Percentiles rank a stretch among this genome's conserved stretches.
These are phyloP conservation scores for Isotomurus palustris DNA, from an alignment of 2,888 invertebrate species.

Conservation along the genomic window DNA sequence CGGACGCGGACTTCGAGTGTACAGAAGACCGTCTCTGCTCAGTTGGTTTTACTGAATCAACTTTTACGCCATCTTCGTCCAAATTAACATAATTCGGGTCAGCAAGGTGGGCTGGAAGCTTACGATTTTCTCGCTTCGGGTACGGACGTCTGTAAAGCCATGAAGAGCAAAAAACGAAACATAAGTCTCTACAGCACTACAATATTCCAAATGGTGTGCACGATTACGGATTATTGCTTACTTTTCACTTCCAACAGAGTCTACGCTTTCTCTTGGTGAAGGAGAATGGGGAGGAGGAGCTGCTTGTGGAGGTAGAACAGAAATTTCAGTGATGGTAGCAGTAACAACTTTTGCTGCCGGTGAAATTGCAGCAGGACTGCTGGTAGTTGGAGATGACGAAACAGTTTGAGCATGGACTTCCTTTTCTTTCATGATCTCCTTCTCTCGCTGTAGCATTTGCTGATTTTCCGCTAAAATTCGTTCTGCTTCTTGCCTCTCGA, in stretches of 20 bases:
- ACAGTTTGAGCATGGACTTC: constrained; percentile 12
- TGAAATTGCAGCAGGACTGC: constrained; percentile 4
- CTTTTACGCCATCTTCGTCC: constrained; percentile 34
- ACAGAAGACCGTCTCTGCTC: neutral
- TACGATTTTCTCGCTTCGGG: constrained; percentile 52
- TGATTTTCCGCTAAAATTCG: constrained; percentile 49
- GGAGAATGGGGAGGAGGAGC: neutral
- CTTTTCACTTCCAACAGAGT: constrained; percentile 1
- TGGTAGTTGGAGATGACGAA: constrained; percentile 10
- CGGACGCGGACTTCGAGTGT: neutral
- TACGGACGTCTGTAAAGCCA: neutral
- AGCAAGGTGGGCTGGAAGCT: constrained; percentile 59
- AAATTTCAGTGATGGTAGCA: neutral
- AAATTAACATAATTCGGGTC: constrained; percentile 48
- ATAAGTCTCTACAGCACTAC: too few species aligned
- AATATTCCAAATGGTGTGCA: too few species aligned
- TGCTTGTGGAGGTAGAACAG: neutral
- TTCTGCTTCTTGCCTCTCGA: constrained; percentile 48
- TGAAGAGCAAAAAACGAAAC: neutral
- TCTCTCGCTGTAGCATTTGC: constrained; percentile 48
- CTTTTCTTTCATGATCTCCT: constrained; percentile 45
- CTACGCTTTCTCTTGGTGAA: neutral
- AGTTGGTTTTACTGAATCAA: constrained; percentile 4
- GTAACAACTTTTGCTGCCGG: constrained; percentile 3
- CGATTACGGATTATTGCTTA: neutral